Evolutionary conservation across 2,888 invertebrate genomes (phyloP).

Genomic region (Cecidostiba fungosa): DNA sequence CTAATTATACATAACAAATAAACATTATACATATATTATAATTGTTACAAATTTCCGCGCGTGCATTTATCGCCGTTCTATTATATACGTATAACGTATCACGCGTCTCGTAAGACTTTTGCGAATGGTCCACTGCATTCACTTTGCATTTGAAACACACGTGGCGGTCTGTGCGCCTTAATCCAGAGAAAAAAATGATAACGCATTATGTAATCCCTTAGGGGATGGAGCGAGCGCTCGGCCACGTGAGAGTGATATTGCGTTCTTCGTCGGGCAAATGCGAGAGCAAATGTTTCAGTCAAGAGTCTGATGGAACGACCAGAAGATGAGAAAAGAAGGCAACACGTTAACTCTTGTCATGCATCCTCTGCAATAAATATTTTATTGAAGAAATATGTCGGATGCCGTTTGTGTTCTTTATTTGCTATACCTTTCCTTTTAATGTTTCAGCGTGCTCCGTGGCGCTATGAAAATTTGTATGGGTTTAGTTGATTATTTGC

Average conservation of each 20-base stretch:
- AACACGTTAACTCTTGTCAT: conserved; percentile 42
- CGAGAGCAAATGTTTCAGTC: not conserved
- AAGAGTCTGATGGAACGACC: conserved; percentile 4
- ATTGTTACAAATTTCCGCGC: conserved; percentile 30
- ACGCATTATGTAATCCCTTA: not conserved
- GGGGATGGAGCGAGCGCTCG: not conserved
- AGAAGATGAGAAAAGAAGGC: not conserved
- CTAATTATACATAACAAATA: not conserved
- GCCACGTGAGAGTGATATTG: conserved; percentile 4
- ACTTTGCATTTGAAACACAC: not conserved
- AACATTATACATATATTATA: conserved; percentile 9
- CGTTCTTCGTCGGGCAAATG: conserved; percentile 30
- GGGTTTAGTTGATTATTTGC: not conserved
- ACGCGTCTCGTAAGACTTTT: not conserved
- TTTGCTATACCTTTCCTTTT: not conserved
- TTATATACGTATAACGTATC: conserved; percentile 11
- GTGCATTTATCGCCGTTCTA: conserved; percentile 3
- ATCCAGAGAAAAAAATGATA: not conserved
- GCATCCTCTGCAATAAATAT: conserved; percentile 59
- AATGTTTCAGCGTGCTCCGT: not conserved
- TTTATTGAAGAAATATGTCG: conserved; percentile 42
- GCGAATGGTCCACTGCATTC: conserved; percentile 8
- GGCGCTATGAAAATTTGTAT: no score
- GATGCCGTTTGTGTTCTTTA: not conserved
- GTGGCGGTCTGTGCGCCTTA: no score